A percentile compares a stretch with the other conserved stretches of the same genome.
phyloP scores from a whole-genome alignment of 2,113 vertebrate species.

The Antigone vipio region DNA sequence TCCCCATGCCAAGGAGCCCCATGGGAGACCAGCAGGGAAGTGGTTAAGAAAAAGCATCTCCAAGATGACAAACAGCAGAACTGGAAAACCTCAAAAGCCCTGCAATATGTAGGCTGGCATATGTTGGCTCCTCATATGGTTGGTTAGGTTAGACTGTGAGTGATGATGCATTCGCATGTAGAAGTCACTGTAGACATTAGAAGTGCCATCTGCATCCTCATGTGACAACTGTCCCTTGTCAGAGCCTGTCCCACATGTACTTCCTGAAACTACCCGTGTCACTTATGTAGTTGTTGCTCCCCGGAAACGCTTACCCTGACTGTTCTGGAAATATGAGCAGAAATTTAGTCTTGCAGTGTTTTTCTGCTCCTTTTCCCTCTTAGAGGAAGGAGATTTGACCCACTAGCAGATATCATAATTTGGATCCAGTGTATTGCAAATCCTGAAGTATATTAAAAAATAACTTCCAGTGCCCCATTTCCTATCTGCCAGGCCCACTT shows the following conservation, averaged over 20 bases:
- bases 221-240: conserved; percentile 13
- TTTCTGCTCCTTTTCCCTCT: not conserved
- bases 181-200: not conserved
- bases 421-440: not conserved
- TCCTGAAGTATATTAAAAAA: not conserved
- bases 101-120: not conserved
- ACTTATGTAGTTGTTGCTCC: not conserved
- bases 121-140: not conserved
- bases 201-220: not conserved
- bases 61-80: not conserved
- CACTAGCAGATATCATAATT: not conserved
- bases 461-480: not conserved
- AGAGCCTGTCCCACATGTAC: not conserved
- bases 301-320: not conserved
- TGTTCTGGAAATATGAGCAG: not conserved
- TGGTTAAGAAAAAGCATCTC: not conserved
- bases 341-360: not conserved
- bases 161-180: not conserved
- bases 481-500: not conserved
- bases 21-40: not conserved
- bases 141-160: not conserved
- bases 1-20: not conserved
- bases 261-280: not conserved
- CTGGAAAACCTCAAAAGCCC: conserved; percentile 5
- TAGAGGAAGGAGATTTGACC: not conserved